Base-by-base conservation (phyloP, 2,113 vertebrate genomes). In the Steatornis caripensis region DNA sequence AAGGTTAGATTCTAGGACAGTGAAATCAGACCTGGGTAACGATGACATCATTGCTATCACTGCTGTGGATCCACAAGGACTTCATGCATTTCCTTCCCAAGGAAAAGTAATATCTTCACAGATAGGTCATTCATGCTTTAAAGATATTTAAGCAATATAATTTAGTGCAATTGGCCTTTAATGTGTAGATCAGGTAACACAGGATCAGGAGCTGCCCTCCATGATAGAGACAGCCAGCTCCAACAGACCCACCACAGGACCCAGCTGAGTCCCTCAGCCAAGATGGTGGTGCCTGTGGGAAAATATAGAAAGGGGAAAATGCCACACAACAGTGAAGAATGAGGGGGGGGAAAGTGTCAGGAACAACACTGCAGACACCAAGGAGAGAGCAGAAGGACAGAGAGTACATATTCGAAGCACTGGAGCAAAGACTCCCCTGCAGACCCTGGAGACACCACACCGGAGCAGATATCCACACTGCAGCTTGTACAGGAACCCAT, bases 231-330 rank as follows among this genome's bases (percentile, higher is more conserved):
- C 21, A 68, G 17, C 5, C 0, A 2, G 32, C 36, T 46, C 15
- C 29, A 39, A 4, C 4, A 3, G 32, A 23, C 29, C 39, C 15
- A 11, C 15, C 0, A 2, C 23, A 48, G 32, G 9, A 14, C 43
- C 26, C 9, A 24, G 19, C n/a, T 71, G 29, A 53, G 36, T 2
- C 22, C 43, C 34, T 43, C 53, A 45, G 22, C 10, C 29, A 34
- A 34, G 22, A 21, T 16, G 8, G 11, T 51, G 8, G 10, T 1
- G 3, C 10, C 27, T 66, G 61, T 37, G 29, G 34, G 61, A 75
- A 29, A 89, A 19, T 2, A 6, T 49, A 12, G 23, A 70, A 62
- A 78, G 22, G 20, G 15, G 30, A 81, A 81, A 74, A 43, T 51
- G 7, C 5, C 1, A 1, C 30, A 41, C 20, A 48, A 12, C 4